Evolutionary conservation across 2,888 invertebrate genomes (phyloP), one percentile per base, ranked within the genome.

Genomic region (Dorcus parallelipipedus): DNA sequence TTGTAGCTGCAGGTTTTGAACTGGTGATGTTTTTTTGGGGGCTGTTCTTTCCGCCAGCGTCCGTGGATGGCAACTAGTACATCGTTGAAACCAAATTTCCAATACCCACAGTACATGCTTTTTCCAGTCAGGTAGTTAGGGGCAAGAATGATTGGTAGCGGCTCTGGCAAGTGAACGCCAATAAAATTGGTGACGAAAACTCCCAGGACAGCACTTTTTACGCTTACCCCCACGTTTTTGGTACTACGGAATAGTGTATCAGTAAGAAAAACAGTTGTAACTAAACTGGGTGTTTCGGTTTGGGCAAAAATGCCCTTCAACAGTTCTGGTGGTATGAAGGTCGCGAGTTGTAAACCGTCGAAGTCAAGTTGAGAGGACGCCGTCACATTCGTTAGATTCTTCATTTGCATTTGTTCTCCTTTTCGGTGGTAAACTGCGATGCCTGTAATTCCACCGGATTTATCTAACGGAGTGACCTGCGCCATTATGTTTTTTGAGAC

Each of bases 1-100:
- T 72, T 70, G 67, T 81, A 82, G 38, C 79, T 70, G 65, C 83
- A 83, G 10, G 77, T 77, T 80, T 81, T 47, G 82, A 60, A 75
- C 71, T 17, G 10, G 9, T 5, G 10, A 7, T 14, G 7, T 4
- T 4, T 17, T 14, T 10, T 7, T 3, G 17, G 17, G 42, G 10
- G 5, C 10, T 42, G 5, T 6, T 42, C 42, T 6, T 10, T 14
- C 6, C 4, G 1, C 59, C 59, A 59, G 40, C 48, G 43, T 3
- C 59, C 59, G n/a, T 51, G 52, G 26, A 59, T 56, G 20, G 47
- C 38, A 2, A 10, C 38, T 20, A 38, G 14, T 9, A 45, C 43
- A 14, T 40, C 40, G 41, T 59, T 38, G 10, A 56, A 23, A 52
- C 59, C 38, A 49, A 59, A 40, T 48, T 51, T 52, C 59, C 54